phyloP scores from a whole-genome alignment of 2,113 vertebrate genomes.

The Uropsilus gracilis region DNA sequence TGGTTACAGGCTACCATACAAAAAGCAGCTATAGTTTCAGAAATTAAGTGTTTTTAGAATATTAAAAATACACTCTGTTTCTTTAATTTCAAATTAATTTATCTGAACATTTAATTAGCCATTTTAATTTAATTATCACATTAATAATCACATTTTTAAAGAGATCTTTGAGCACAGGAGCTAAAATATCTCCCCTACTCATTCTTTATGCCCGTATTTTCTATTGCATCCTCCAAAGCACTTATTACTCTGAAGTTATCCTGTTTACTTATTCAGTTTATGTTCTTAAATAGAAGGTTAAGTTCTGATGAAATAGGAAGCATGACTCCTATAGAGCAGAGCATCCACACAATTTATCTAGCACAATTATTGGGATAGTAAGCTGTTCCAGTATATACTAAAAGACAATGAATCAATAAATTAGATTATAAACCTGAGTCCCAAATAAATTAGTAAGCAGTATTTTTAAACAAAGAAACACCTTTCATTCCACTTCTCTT shows the following conservation, averaged over 20 bases:
- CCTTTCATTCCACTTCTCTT: background rate
- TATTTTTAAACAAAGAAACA: too few species aligned
- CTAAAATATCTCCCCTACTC: background rate
- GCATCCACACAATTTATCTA: background rate
- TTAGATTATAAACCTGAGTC: background rate
- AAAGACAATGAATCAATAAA: constrained; percentile 28
- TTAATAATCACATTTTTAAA: background rate
- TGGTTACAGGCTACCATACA: background rate
- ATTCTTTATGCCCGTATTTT: background rate
- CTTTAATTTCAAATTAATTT: constrained; percentile 12
- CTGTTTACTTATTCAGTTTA: background rate
- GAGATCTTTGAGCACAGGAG: background rate
- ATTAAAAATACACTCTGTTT: constrained; percentile 13
- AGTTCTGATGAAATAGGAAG: background rate
- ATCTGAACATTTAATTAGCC: constrained; percentile 25
- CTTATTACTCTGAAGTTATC: background rate
- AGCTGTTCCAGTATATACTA: background rate
- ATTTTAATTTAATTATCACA: constrained; percentile 22
- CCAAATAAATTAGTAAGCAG: background rate
- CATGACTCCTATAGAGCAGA: background rate
- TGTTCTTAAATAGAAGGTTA: background rate
- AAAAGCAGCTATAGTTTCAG: constrained; percentile 11
- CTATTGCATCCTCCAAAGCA: background rate
- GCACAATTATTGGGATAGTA: background rate
- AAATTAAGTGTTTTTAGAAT: constrained; percentile 37